phyloP scores from a whole-genome alignment of 2,888 invertebrate genomes.

The Cerastis rubricosa region DNA sequence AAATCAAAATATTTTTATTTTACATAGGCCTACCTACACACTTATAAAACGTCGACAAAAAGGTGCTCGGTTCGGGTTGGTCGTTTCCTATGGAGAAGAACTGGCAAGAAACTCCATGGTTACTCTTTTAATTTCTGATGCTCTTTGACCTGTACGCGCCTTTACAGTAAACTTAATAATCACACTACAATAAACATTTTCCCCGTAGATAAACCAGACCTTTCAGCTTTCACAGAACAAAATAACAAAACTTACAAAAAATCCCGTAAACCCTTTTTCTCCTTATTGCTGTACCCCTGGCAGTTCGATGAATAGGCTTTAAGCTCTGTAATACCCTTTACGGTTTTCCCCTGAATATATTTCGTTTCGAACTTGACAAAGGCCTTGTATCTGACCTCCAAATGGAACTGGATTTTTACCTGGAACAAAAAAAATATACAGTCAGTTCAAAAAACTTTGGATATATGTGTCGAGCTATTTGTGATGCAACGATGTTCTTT shows the following conservation, averaged over 20 bases:
- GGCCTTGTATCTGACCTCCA: slow-evolving; percentile 1
- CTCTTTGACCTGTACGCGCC: too few relatives aligned
- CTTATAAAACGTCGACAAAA: too few relatives aligned
- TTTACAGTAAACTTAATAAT: not conserved
- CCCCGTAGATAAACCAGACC: not conserved
- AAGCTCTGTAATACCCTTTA: slow-evolving; percentile 26
- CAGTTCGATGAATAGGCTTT: slow-evolving; percentile 17
- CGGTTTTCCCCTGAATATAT: slow-evolving; percentile 39
- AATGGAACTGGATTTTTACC: slow-evolving; percentile 47
- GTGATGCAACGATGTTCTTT: not conserved
- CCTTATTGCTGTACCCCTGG: slow-evolving; percentile 28
- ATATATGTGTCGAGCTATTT: not conserved
- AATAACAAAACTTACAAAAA: slow-evolving; percentile 19
- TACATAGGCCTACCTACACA: too few relatives aligned
- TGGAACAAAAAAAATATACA: slow-evolving; percentile 49
- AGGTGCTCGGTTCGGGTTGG: too few relatives aligned
- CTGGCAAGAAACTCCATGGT: too few relatives aligned
- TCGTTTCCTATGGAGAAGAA: too few relatives aligned
- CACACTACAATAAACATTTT: not conserved
- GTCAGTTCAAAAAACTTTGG: slow-evolving; percentile 15
- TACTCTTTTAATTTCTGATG: too few relatives aligned
- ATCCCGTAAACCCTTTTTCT: slow-evolving; percentile 8
- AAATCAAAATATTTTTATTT: too few relatives aligned
- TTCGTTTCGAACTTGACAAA: slow-evolving; percentile 20
- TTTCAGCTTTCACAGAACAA: slow-evolving; percentile 4